A percentile compares a stretch with the other conserved stretches of the same genome.
These are phyloP conservation scores for Teleogryllus oceanicus DNA, from an alignment of 2,888 invertebrate genomes.

Conservation along the genomic window DNA sequence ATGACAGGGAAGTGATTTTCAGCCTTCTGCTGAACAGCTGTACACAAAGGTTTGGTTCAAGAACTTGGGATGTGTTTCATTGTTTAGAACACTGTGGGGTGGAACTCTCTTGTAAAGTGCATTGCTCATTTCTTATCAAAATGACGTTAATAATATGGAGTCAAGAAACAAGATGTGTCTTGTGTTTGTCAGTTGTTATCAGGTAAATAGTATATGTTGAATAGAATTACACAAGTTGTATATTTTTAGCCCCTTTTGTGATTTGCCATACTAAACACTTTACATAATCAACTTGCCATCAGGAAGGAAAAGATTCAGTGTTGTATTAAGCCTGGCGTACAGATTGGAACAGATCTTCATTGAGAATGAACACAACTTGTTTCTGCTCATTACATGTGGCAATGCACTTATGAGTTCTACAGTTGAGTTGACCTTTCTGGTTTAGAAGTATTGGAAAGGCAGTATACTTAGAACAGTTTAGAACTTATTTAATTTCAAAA, in stretches of 20 bases:
- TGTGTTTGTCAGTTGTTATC: too few relatives aligned
- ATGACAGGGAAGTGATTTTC: constrained; percentile 18
- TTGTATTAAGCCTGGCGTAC: background rate
- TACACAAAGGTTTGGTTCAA: background rate
- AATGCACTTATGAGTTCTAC: background rate
- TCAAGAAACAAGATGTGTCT: too few relatives aligned
- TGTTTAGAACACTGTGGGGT: constrained; percentile 1
- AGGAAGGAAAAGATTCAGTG: too few relatives aligned
- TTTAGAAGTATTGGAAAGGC: background rate
- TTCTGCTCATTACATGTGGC: background rate
- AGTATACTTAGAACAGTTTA: background rate
- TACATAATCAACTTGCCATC: background rate
- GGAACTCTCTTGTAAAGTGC: background rate
- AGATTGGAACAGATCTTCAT: background rate
- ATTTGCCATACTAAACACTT: background rate
- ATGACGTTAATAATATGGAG: too few relatives aligned
- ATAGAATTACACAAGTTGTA: background rate
- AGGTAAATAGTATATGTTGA: too few relatives aligned
- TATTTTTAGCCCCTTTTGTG: background rate
- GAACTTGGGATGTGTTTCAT: background rate
- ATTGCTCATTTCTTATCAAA: background rate
- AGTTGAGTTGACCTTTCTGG: background rate
- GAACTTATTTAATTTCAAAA: background rate
- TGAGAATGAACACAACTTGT: too few relatives aligned
- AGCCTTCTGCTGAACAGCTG: background rate